These are phyloP conservation scores for Panzeria rudis DNA, from an alignment of 2,888 invertebrate species.

Conservation along the genomic window DNA sequence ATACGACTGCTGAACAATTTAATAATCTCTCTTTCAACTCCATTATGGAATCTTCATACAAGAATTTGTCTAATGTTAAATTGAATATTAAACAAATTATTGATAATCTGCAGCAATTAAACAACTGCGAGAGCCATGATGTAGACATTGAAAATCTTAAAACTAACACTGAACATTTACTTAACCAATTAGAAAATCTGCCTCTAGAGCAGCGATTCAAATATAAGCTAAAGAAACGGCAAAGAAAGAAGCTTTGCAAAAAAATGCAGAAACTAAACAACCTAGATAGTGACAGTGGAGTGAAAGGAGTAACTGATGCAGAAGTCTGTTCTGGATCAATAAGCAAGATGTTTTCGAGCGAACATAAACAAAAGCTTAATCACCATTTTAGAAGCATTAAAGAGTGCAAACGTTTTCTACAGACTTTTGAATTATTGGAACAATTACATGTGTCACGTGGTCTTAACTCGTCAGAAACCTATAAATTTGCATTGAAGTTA, in stretches of 20 bases:
- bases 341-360: slow-evolving; percentile 29
- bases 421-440: slow-evolving; percentile 77
- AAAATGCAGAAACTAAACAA: slow-evolving; percentile 21
- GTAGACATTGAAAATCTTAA: slow-evolving; percentile 64
- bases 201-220: slow-evolving; percentile 59
- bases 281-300: background rate
- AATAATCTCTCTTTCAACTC: slow-evolving; percentile 27
- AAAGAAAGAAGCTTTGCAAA: slow-evolving; percentile 65
- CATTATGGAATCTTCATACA: slow-evolving; percentile 26
- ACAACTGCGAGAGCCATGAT: slow-evolving; percentile 17
- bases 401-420: slow-evolving; percentile 76
- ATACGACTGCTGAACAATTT: slow-evolving; percentile 22
- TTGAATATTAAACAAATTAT: slow-evolving; percentile 59
- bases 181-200: slow-evolving; percentile 53
- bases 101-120: slow-evolving; percentile 43
- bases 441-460: slow-evolving; percentile 75
- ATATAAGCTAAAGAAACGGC: slow-evolving; percentile 59
- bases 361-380: slow-evolving; percentile 31
- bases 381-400: slow-evolving; percentile 71
- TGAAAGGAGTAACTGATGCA: slow-evolving; percentile 27
- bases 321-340: background rate
- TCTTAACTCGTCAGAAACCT: slow-evolving; percentile 65
- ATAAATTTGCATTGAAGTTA: slow-evolving; percentile 70
- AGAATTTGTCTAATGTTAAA: slow-evolving; percentile 59
- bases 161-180: slow-evolving; percentile 59